Percentiles rank a stretch among this genome's conserved stretches.
These are phyloP conservation scores for Gadopsis marmoratus DNA, from an alignment of 2,797 vertebrate species.

Conservation along the genomic window DNA sequence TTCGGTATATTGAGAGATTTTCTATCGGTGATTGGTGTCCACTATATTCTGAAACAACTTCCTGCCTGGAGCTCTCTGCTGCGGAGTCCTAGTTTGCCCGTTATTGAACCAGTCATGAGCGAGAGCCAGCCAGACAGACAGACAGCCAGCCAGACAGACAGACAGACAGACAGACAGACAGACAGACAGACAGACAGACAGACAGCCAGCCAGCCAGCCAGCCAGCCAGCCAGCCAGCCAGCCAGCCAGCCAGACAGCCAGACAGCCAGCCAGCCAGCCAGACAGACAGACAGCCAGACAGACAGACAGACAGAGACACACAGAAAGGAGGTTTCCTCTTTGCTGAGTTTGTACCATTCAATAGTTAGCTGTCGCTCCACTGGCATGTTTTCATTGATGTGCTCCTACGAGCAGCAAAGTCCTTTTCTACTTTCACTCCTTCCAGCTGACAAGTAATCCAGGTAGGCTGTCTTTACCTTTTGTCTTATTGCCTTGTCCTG, in stretches of 20 bases:
- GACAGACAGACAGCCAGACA: background rate
- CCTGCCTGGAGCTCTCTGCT: conserved; percentile 70
- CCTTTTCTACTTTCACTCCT: conserved; percentile 49
- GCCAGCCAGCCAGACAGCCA: conserved; percentile 18
- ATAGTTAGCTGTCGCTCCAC: conserved; percentile 46
- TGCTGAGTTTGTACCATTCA: conserved; percentile 52
- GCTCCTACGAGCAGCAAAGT: conserved; percentile 47
- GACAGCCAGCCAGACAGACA: conserved; percentile 18
- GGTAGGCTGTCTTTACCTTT: conserved; percentile 57
- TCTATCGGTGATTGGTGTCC: conserved; percentile 47
- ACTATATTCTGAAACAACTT: conserved; percentile 55
- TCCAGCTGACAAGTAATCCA: conserved; percentile 64
- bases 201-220: conserved; percentile 18
- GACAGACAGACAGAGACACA: conserved; percentile 33
- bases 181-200: conserved; percentile 38
- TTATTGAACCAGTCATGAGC: conserved; percentile 75
- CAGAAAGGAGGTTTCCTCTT: conserved; percentile 48
- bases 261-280: conserved; percentile 5
- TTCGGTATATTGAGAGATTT: conserved; percentile 33
- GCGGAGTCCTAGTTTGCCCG: conserved; percentile 63
- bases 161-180: conserved; percentile 30
- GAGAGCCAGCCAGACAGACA: background rate
- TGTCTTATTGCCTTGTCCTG: background rate
- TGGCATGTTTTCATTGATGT: conserved; percentile 73
- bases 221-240: background rate